Evolutionary conservation across 1,140 invertebrate species (phyloP).

Genomic region (Anastatus disparis): DNA sequence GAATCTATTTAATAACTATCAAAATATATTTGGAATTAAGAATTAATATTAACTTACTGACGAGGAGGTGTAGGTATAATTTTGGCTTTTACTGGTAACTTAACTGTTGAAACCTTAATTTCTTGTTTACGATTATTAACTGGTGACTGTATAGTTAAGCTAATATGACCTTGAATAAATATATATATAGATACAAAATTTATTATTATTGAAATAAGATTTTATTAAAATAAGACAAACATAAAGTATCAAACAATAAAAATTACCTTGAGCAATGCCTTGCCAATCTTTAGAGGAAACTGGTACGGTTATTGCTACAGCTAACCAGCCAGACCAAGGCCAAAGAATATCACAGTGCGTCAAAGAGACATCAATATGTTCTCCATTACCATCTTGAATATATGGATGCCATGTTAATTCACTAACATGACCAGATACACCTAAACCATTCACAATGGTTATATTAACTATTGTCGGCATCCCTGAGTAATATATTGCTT

Average conservation of each 20-base stretch:
- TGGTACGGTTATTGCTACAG: slow-evolving; percentile 71
- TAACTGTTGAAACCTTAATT: slow-evolving; percentile 77
- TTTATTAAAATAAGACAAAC: not conserved
- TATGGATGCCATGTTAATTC: slow-evolving; percentile 85
- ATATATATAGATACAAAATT: not conserved
- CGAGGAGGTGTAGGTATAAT: slow-evolving; percentile 80
- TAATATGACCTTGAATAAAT: slow-evolving; percentile 78
- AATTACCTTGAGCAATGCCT: slow-evolving; percentile 71
- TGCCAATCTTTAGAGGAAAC: slow-evolving; percentile 77
- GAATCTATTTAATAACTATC: slow-evolving; percentile 28
- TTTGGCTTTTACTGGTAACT: slow-evolving; percentile 79
- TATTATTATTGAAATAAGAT: not conserved
- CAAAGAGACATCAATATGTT: slow-evolving; percentile 77
- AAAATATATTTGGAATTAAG: slow-evolving; percentile 20
- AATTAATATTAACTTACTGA: slow-evolving; percentile 62
- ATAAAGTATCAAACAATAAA: slow-evolving; percentile 45
- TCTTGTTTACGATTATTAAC: slow-evolving; percentile 75
- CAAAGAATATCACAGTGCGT: slow-evolving; percentile 86
- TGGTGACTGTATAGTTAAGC: slow-evolving; percentile 85
- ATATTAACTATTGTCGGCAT: slow-evolving; percentile 93
- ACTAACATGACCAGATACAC: slow-evolving; percentile 82
- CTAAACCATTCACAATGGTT: slow-evolving; percentile 88
- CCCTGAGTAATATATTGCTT: slow-evolving; percentile 88
- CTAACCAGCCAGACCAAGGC: slow-evolving; percentile 97
- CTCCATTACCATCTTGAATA: slow-evolving; percentile 76